A percentile compares a stretch with the other conserved stretches of the same genome.
Evolutionary conservation across 2,888 invertebrate species (phyloP).

Genomic region (Drosophila bunnanda): DNA sequence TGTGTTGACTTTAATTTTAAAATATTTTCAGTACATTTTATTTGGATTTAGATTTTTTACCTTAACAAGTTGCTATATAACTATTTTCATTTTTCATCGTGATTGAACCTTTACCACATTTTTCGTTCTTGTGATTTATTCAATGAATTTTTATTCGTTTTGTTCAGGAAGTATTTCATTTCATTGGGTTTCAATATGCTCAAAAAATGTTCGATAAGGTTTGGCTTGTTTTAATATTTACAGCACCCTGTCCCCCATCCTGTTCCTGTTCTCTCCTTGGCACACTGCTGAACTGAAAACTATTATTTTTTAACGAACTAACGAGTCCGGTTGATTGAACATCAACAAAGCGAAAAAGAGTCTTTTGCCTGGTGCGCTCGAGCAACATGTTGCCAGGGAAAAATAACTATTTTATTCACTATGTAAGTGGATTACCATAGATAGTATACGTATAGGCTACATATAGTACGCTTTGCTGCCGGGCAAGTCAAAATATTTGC

Average conservation of each 20-base stretch:
- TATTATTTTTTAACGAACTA: slow-evolving; percentile 74
- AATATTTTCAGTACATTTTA: not conserved
- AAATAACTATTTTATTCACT: slow-evolving; percentile 51
- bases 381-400: slow-evolving; percentile 50
- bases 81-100: not conserved
- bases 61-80: not conserved
- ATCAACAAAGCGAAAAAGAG: slow-evolving; percentile 54
- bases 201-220: slow-evolving; percentile 18
- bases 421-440: slow-evolving; percentile 63
- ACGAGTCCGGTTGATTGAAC: slow-evolving; percentile 68
- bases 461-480: slow-evolving; percentile 22
- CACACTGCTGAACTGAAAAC: slow-evolving; percentile 44
- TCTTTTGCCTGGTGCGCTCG: slow-evolving; percentile 28
- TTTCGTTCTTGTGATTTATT: slow-evolving; percentile 11
- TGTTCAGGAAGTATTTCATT: slow-evolving; percentile 46
- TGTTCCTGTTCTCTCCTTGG: not conserved
- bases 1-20: not conserved
- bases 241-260: not conserved
- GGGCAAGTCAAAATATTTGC: slow-evolving; percentile 47
- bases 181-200: slow-evolving; percentile 49
- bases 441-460: slow-evolving; percentile 9
- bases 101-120: slow-evolving; percentile 1
- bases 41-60: not conserved
- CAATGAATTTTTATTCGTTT: slow-evolving; percentile 39
- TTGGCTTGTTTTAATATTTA: slow-evolving; percentile 36